Percentiles rank a stretch among this genome's conserved stretches.
Evolutionary conservation across 2,888 invertebrate genomes (phyloP).

Genomic region (Nemoura dubitans): DNA sequence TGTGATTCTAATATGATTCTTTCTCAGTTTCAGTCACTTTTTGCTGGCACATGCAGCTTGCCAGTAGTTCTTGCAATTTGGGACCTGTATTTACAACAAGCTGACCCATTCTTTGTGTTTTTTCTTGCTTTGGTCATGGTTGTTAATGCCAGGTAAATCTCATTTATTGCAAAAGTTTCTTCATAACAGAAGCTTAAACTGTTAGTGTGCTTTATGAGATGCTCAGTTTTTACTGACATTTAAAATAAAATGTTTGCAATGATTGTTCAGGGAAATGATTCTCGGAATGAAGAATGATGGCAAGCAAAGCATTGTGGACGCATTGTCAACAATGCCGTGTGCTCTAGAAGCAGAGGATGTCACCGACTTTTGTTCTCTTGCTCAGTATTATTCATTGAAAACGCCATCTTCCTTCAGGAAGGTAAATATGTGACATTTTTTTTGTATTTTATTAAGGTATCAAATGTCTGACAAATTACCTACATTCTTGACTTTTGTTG

Average conservation of each 20-base stretch:
- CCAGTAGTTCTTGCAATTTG: constrained; percentile 92
- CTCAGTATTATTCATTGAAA: constrained; percentile 93
- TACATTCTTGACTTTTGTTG: neutral
- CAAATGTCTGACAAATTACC: neutral
- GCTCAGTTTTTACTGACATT: too few species aligned
- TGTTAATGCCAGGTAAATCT: constrained; percentile 83
- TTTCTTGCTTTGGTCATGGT: constrained; percentile 95
- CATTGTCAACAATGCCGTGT: constrained; percentile 79
- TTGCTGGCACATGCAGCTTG: constrained; percentile 85
- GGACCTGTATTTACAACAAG: constrained; percentile 96
- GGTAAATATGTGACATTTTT: constrained; percentile 58
- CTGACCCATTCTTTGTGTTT: constrained; percentile 95
- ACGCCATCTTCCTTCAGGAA: constrained; percentile 93
- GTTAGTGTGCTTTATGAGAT: too few species aligned
- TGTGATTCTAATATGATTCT: constrained; percentile 33
- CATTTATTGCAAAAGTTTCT: constrained; percentile 25
- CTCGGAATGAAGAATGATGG: constrained; percentile 78
- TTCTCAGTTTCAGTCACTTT: constrained; percentile 80
- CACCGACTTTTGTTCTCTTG: constrained; percentile 94
- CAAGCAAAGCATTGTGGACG: constrained; percentile 74
- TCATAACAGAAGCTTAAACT: too few species aligned
- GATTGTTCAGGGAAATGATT: constrained; percentile 73
- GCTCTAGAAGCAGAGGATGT: constrained; percentile 94
- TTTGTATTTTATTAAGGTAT: neutral
- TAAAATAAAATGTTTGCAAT: too few species aligned